Percentiles rank a stretch among this genome's conserved stretches.
Conservation (phyloP, 1,140 invertebrate genomes). For the Lepeophtheirus salmonis region DNA sequence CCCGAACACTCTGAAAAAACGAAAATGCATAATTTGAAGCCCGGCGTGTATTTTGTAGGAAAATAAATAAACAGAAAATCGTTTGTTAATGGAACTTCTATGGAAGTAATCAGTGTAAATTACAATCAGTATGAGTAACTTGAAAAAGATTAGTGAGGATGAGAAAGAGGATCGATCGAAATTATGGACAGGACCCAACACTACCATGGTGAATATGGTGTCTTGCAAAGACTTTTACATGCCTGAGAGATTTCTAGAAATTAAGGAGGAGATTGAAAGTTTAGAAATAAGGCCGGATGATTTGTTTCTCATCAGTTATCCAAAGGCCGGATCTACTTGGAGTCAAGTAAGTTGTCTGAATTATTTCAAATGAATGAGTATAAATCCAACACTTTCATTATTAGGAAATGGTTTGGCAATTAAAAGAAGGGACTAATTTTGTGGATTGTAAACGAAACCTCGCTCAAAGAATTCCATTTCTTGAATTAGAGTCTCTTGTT, state of each 20-base stretch:
- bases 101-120: too few species aligned
- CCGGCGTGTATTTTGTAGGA: too few species aligned
- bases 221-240: slow-evolving; percentile 16
- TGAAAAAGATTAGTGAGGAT: too few species aligned
- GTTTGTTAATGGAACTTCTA: too few species aligned
- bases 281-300: slow-evolving; percentile 49
- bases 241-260: slow-evolving; percentile 24
- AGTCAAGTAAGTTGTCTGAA: slow-evolving; percentile 25
- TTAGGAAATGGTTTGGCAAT: slow-evolving; percentile 11
- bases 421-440: slow-evolving; percentile 1
- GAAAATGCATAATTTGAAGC: too few species aligned
- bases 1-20: too few species aligned
- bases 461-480: neutral
- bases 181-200: neutral
- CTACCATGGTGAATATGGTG: neutral
- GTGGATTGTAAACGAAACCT: neutral
- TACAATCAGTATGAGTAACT: too few species aligned
- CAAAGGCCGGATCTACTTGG: slow-evolving; percentile 56
- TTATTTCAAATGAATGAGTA: too few species aligned
- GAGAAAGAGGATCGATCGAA: neutral
- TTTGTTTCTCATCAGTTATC: slow-evolving; percentile 58
- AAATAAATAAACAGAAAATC: too few species aligned
- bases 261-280: slow-evolving; percentile 28
- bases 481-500: neutral
- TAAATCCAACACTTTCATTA: too few species aligned